Evolutionary conservation across 2,888 invertebrate species (phyloP).

Genomic region (Lepas anatifera): DNA sequence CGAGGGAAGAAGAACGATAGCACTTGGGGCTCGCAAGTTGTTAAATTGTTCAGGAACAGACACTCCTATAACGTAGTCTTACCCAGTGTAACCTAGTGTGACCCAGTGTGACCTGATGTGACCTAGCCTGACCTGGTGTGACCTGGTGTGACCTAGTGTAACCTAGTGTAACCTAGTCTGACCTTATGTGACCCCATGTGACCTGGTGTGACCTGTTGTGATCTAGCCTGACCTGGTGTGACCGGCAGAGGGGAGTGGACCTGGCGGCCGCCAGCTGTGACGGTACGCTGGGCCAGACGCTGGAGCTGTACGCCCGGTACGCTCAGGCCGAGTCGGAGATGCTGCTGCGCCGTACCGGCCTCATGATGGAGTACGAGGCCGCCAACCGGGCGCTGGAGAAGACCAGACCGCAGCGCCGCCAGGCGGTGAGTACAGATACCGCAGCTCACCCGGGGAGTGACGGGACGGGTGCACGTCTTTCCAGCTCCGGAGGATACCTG

Average conservation of each 20-base stretch:
- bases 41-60: no score
- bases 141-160: no score
- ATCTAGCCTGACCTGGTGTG: background rate
- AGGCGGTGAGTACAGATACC: background rate
- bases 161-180: no score
- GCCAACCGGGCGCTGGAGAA: background rate
- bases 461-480: no score
- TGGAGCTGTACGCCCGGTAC: conserved; percentile 33
- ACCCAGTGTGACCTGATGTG: no score
- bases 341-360: conserved; percentile 31
- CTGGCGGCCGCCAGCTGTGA: conserved; percentile 18
- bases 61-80: background rate
- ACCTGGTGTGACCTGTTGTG: no score
- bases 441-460: no score
- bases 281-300: conserved; percentile 31
- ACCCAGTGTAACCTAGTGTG: background rate
- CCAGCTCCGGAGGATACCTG: no score
- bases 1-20: no score
- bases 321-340: conserved; percentile 27
- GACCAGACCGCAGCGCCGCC: background rate
- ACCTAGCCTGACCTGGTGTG: no score
- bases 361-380: conserved; percentile 3
- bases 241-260: background rate
- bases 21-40: no score
- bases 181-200: no score